Evolutionary conservation across 1,140 invertebrate genomes (phyloP).

Genomic region (Papilio polyxenes): DNA sequence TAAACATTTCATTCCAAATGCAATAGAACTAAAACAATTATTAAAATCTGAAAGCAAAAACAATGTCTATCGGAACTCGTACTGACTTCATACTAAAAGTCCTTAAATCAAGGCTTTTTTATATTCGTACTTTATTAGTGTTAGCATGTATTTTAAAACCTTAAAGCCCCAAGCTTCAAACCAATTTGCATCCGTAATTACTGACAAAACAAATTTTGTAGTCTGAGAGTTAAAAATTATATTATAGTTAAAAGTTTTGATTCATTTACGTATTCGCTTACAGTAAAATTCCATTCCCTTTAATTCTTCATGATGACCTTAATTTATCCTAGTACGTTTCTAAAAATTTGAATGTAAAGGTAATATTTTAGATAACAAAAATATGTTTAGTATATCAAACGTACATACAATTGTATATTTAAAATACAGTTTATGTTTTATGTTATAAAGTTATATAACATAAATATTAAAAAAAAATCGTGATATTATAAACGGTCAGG

Average conservation of each 20-base stretch:
- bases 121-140: constrained; percentile 12
- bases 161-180: constrained; percentile 45
- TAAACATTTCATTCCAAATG: no score
- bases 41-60: background rate
- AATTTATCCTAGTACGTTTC: background rate
- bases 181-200: constrained; percentile 62
- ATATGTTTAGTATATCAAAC: no score
- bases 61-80: background rate
- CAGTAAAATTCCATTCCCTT: background rate
- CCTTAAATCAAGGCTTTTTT: background rate
- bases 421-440: constrained; percentile 12
- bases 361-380: no score
- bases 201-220: constrained; percentile 49
- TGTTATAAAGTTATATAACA: background rate
- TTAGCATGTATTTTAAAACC: constrained; percentile 36
- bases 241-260: background rate
- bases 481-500: constrained; percentile 16
- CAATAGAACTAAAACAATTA: background rate
- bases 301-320: constrained; percentile 4
- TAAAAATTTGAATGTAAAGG: no score
- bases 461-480: background rate
- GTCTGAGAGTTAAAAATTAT: constrained; percentile 44
- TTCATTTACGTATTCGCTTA: background rate
- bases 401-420: background rate
- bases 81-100: background rate